Evolutionary conservation across 1,140 invertebrate genomes (phyloP), one percentile per base, ranked within the genome.

Genomic region (Microvelia longipes): DNA sequence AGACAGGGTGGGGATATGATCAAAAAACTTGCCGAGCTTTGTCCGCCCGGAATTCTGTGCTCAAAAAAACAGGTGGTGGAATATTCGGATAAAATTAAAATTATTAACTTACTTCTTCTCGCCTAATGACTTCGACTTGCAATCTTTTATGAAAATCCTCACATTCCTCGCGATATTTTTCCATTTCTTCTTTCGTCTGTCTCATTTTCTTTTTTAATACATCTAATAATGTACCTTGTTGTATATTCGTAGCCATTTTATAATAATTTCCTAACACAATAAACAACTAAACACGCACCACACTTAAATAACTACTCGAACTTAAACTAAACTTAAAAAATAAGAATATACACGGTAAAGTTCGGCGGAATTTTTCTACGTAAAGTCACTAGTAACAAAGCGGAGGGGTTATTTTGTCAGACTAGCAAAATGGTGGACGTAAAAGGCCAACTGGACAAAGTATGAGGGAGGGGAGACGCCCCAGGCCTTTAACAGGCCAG

Each of bases 151-250:
- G 89, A 79, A 88, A 90, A 79, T 95, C 92, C 81, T 96, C 92
- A 79, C 90, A 91, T 80, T 95, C 92, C 81, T 98, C 96, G 84
- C 94, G 96, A 83, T 93, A 94, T 81, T 92, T 90, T 80, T 98
- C 95, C 88, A 94, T 91, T 85, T 98, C 96, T 80, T 97, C 93
- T 83, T 96, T 96, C 72, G 96, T 93, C 80, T 94, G 92, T 76
- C 92, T 87, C 96, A 98, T 98, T 88, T 98, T 99, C 86, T 97
- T 96, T 86, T 98, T 98, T 74, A 98, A 86, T 76, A 96, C 92
- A 83, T 96, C 94, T 77, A 96, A 84, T 73, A 97, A 86, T 76
- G 90, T 90, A 77, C 90, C 90, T 82, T 90, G 88, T 78, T 87
- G 88, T 82, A 91, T 86, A 83, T 90, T 91, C 76, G 89, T 87